phyloP scores from a whole-genome alignment of 2,888 invertebrate species.

The Eueremaeus valkanovi region DNA sequence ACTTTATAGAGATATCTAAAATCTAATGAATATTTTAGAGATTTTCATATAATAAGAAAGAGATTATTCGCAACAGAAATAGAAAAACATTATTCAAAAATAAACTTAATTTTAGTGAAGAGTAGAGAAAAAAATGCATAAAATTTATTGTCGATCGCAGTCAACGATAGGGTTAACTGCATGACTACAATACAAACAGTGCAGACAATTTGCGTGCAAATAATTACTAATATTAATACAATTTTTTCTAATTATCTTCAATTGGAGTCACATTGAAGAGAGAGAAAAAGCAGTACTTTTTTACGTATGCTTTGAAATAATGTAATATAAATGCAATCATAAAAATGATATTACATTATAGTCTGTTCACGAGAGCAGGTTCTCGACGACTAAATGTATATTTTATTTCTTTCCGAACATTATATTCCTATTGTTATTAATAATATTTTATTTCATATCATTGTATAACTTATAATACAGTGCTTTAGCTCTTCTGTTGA shows the following conservation, averaged over 20 bases:
- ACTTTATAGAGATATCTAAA: background rate
- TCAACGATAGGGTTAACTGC: background rate
- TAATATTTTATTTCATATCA: background rate
- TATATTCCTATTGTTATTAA: background rate
- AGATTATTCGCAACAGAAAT: background rate
- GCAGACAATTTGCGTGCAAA: constrained; percentile 7
- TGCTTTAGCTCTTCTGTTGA: background rate
- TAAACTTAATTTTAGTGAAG: background rate
- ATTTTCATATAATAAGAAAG: background rate
- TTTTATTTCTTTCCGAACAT: background rate
- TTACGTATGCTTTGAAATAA: background rate
- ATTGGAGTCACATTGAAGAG: background rate
- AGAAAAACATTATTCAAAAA: background rate
- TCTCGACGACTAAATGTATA: background rate
- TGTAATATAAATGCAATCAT: background rate
- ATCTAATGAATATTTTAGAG: background rate
- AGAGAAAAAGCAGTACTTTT: background rate
- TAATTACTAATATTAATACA: background rate
- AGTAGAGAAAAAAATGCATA: background rate
- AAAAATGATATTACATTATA: background rate
- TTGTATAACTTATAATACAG: constrained; percentile 5
- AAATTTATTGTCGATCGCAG: background rate
- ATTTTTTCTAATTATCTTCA: background rate
- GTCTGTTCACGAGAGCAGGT: background rate
- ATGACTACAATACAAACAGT: background rate